Conservation (phyloP, 2,797 vertebrate species). For the Podarcis lilfordi region DNA sequence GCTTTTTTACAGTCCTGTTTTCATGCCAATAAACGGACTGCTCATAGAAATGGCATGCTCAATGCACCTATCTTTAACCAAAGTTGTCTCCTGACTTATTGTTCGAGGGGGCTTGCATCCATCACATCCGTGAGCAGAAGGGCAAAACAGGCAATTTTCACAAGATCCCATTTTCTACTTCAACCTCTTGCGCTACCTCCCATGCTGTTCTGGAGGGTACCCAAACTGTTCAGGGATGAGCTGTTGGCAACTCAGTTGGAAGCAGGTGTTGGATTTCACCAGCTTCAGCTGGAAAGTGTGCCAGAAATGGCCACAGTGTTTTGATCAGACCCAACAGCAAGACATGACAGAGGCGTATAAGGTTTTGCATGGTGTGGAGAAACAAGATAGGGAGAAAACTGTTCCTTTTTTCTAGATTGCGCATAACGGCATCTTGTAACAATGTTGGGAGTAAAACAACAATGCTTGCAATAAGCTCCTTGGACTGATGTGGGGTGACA, state of each 20-base stretch:
- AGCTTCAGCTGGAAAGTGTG: too few relatives aligned
- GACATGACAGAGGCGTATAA: too few relatives aligned
- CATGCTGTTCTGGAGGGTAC: background rate
- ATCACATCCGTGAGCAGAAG: background rate
- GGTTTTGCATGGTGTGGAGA: too few relatives aligned
- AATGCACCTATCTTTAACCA: background rate
- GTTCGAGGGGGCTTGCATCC: background rate
- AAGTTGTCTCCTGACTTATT: background rate
- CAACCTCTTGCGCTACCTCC: background rate
- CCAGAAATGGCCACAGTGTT: too few relatives aligned
- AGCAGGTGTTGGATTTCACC: too few relatives aligned
- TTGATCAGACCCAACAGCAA: too few relatives aligned
- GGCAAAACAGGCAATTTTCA: background rate
- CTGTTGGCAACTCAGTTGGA: background rate
- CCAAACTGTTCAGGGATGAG: background rate
- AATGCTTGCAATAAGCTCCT: too few relatives aligned
- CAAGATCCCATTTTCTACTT: background rate
- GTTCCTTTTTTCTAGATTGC: too few relatives aligned
- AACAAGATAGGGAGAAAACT: too few relatives aligned
- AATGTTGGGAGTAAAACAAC: too few relatives aligned
- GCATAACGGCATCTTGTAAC: too few relatives aligned
- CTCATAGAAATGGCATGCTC: background rate
- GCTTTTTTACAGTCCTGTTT: background rate
- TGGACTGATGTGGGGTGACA: too few relatives aligned
- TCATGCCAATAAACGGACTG: conserved; percentile 17